Percentiles rank a stretch among this genome's conserved stretches.
These are phyloP conservation scores for Spodoptera frugiperda DNA, from an alignment of 1,140 invertebrate species.

Conservation along the genomic window DNA sequence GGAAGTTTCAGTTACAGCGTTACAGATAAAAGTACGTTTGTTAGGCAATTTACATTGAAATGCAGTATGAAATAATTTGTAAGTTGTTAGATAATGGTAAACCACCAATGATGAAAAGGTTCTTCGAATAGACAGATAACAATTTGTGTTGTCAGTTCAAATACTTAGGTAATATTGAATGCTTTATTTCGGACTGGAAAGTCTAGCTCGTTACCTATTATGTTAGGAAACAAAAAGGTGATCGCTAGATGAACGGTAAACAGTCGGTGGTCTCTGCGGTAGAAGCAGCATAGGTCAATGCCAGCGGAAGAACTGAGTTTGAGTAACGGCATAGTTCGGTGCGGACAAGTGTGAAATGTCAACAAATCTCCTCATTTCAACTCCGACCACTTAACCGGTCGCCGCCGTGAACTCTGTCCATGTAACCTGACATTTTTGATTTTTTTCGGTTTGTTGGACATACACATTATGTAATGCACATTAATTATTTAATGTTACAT, in stretches of 20 bases:
- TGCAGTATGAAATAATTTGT: background rate
- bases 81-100: too few relatives aligned
- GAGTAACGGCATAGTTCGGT: slow-evolving; percentile 62
- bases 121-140: too few relatives aligned
- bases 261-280: slow-evolving; percentile 22
- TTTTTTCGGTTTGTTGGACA: slow-evolving; percentile 15
- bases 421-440: slow-evolving; percentile 39
- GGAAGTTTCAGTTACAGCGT: background rate
- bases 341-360: slow-evolving; percentile 66
- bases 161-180: too few relatives aligned
- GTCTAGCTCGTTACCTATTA: too few relatives aligned
- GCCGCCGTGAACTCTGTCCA: slow-evolving; percentile 15
- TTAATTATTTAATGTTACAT: slow-evolving; percentile 42
- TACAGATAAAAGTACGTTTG: too few relatives aligned
- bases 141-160: too few relatives aligned
- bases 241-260: slow-evolving; percentile 25
- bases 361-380: slow-evolving; percentile 54
- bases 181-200: too few relatives aligned
- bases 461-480: slow-evolving; percentile 21
- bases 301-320: slow-evolving; percentile 66
- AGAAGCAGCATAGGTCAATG: slow-evolving; percentile 66
- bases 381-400: slow-evolving; percentile 11
- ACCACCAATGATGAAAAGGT: too few relatives aligned
- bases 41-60: background rate
- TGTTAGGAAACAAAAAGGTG: background rate